Evolutionary conservation across 2,888 invertebrate species (phyloP).

Genomic region (Physocephala rufipes): DNA sequence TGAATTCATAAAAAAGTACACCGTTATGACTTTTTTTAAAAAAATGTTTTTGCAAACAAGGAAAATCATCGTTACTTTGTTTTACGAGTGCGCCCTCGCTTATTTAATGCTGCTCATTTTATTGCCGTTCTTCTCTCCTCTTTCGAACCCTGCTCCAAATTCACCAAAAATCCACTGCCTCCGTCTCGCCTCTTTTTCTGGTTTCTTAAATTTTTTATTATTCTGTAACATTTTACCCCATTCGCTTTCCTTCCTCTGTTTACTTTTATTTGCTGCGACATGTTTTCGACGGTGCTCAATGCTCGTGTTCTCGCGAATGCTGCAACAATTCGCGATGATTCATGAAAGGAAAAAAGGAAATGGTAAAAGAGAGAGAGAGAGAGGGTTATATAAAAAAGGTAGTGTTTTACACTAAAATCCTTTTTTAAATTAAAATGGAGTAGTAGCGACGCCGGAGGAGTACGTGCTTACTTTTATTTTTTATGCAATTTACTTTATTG

Average conservation of each 20-base stretch:
- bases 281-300: slow-evolving; percentile 10
- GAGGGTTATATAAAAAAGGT: no score
- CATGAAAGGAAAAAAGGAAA: no score
- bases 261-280: slow-evolving; percentile 29
- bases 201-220: background rate
- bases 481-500: no score
- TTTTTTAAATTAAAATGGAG: no score
- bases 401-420: no score
- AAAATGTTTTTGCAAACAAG: slow-evolving; percentile 35
- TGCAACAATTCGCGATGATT: background rate
- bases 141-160: background rate
- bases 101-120: slow-evolving; percentile 30
- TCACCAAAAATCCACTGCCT: background rate
- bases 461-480: no score
- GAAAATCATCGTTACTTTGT: slow-evolving; percentile 37
- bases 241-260: background rate
- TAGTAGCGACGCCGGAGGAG: no score
- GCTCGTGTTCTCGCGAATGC: no score
- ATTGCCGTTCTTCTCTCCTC: background rate
- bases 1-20: background rate
- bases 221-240: background rate
- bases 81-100: slow-evolving; percentile 28
- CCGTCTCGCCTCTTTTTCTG: background rate
- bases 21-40: slow-evolving; percentile 28
- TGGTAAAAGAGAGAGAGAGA: no score